phyloP scores from a whole-genome alignment of 2,888 invertebrate genomes.

The Lasioglossum morio region DNA sequence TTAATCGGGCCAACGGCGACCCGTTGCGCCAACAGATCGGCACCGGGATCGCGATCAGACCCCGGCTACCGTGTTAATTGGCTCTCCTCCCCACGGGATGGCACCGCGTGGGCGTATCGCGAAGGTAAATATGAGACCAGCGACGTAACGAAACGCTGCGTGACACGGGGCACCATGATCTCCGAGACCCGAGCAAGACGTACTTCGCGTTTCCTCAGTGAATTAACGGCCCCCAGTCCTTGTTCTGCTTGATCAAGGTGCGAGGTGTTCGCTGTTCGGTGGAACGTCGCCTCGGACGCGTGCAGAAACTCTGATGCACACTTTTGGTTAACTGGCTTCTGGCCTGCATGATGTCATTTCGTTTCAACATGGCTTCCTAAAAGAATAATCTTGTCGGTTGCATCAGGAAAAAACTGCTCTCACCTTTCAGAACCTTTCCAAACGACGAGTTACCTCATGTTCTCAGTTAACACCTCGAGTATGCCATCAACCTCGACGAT shows the following conservation, averaged over 20 bases:
- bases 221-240: not conserved
- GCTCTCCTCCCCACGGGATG: not conserved
- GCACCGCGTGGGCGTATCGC: constrained; percentile 44
- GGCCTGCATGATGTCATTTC: not conserved
- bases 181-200: not conserved
- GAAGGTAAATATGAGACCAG: constrained; percentile 35
- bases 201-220: not conserved
- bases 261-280: not conserved
- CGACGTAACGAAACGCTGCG: constrained; percentile 1
- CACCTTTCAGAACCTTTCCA: not conserved
- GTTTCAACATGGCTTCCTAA: not conserved
- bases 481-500: not conserved
- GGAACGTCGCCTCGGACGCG: not conserved
- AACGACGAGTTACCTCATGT: not conserved
- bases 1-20: constrained; percentile 71
- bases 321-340: not conserved
- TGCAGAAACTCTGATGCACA: not conserved
- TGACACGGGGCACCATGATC: not conserved
- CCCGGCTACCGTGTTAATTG: constrained; percentile 47
- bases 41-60: constrained; percentile 51
- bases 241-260: not conserved
- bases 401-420: not conserved
- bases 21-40: constrained; percentile 65
- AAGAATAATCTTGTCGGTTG: not conserved
- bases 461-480: not conserved